A percentile compares a stretch with the other conserved stretches of the same genome.
phyloP scores from a whole-genome alignment of 2,888 invertebrate genomes.

The Hermaeophaga mercurialis region DNA sequence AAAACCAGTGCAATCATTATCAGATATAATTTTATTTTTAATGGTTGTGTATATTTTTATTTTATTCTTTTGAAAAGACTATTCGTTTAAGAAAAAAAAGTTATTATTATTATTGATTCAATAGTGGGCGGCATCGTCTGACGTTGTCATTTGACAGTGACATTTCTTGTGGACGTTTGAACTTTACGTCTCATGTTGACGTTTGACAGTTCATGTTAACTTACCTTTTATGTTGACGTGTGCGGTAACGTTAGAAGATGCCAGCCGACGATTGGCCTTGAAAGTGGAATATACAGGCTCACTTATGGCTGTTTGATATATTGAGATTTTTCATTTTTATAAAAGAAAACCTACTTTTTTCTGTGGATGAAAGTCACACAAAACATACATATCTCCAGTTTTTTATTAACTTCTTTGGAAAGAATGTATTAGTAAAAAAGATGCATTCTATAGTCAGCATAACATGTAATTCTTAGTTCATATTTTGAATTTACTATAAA shows the following conservation, averaged over 20 bases:
- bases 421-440: not conserved
- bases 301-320: too few relatives aligned
- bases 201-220: too few relatives aligned
- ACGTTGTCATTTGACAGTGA: too few relatives aligned
- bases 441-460: not conserved
- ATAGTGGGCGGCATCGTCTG: too few relatives aligned
- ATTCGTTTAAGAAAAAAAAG: not conserved
- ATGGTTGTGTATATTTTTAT: constrained; percentile 22
- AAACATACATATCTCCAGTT: constrained; percentile 2
- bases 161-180: too few relatives aligned
- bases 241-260: too few relatives aligned
- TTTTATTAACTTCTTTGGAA: not conserved
- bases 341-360: not conserved
- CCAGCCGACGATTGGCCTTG: too few relatives aligned
- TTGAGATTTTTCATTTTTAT: too few relatives aligned
- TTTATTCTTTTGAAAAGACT: constrained; percentile 18
- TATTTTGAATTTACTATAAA: constrained; percentile 13
- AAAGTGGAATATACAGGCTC: too few relatives aligned
- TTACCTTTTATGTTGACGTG: too few relatives aligned
- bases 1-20: constrained; percentile 32
- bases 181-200: too few relatives aligned
- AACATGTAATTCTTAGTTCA: constrained; percentile 8
- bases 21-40: constrained; percentile 3
- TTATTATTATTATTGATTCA: too few relatives aligned
- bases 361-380: not conserved